Percentiles rank a stretch among this genome's conserved stretches.
phyloP scores from a whole-genome alignment of 2,888 invertebrate species.

The Apantesis nais region DNA sequence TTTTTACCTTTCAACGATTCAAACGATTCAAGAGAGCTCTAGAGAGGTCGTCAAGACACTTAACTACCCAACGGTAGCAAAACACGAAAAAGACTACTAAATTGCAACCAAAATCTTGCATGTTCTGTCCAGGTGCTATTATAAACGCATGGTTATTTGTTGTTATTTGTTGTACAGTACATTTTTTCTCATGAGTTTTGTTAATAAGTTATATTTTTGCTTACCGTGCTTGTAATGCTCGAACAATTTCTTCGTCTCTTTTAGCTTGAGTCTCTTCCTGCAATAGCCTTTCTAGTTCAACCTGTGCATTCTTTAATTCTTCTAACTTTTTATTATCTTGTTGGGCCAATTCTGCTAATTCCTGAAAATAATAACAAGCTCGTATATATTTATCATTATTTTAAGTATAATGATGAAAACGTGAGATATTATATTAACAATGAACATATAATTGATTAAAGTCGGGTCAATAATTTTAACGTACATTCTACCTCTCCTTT shows the following conservation, averaged over 20 bases:
- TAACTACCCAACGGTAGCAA: background rate
- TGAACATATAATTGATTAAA: too few species aligned
- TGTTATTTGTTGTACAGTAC: background rate
- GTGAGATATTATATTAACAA: too few species aligned
- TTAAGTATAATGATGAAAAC: background rate
- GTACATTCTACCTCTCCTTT: too few species aligned
- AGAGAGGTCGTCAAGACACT: too few species aligned
- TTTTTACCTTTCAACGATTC: background rate
- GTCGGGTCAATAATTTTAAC: too few species aligned
- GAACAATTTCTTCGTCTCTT: constrained; percentile 92
- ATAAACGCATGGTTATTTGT: background rate
- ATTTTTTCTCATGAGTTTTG: background rate
- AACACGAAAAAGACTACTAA: background rate
- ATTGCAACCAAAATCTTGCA: background rate
- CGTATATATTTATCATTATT: background rate
- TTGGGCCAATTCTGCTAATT: constrained; percentile 88
- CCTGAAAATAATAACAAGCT: constrained; percentile 62
- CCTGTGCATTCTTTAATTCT: constrained; percentile 90
- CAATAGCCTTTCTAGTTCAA: constrained; percentile 89
- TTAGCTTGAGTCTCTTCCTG: constrained; percentile 94
- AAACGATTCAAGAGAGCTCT: background rate
- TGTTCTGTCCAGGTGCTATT: background rate
- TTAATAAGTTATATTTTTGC: constrained; percentile 1
- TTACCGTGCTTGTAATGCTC: constrained; percentile 88
- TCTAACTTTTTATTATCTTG: constrained; percentile 90